Evolutionary conservation across 2,888 invertebrate genomes (phyloP).

Genomic region (Disparrhopalites patrizii): DNA sequence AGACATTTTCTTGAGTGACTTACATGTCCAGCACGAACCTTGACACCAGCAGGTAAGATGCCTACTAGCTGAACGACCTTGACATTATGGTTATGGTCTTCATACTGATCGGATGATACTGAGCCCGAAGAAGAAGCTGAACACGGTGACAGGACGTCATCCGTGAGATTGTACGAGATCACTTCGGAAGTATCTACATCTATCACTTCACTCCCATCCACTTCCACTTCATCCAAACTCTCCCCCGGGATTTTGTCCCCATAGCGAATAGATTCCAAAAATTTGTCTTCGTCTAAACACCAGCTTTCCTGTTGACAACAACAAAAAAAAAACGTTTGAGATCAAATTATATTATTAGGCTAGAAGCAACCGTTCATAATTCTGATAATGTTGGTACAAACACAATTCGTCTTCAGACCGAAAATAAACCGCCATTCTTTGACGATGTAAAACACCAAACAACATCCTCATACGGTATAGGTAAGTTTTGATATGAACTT

Average conservation of each 20-base stretch:
- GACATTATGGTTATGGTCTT: slow-evolving; percentile 34
- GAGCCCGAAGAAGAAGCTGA: slow-evolving; percentile 29
- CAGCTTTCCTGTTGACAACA: slow-evolving; percentile 23
- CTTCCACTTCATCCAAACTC: slow-evolving; percentile 20
- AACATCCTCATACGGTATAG: too few relatives aligned
- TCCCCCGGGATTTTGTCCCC: slow-evolving; percentile 28
- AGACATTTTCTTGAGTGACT: too few relatives aligned
- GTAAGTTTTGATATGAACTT: too few relatives aligned
- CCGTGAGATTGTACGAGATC: slow-evolving; percentile 30
- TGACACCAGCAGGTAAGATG: slow-evolving; percentile 33
- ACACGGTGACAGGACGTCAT: slow-evolving; percentile 32
- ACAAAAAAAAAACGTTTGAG: background rate
- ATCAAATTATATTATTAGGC: too few relatives aligned
- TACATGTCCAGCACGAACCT: slow-evolving; percentile 27
- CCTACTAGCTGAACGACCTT: slow-evolving; percentile 41
- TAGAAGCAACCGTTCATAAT: too few relatives aligned
- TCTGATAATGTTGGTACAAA: too few relatives aligned
- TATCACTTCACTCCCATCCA: slow-evolving; percentile 20
- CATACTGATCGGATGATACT: slow-evolving; percentile 31
- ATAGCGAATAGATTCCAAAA: slow-evolving; percentile 43
- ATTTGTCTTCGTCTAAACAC: slow-evolving; percentile 43
- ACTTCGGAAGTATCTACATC: slow-evolving; percentile 30
- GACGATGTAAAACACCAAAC: too few relatives aligned
- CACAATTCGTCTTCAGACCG: too few relatives aligned
- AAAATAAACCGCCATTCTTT: too few relatives aligned